phyloP scores from a whole-genome alignment of 2,888 invertebrate genomes.

The Alviniconcha strummeri region DNA sequence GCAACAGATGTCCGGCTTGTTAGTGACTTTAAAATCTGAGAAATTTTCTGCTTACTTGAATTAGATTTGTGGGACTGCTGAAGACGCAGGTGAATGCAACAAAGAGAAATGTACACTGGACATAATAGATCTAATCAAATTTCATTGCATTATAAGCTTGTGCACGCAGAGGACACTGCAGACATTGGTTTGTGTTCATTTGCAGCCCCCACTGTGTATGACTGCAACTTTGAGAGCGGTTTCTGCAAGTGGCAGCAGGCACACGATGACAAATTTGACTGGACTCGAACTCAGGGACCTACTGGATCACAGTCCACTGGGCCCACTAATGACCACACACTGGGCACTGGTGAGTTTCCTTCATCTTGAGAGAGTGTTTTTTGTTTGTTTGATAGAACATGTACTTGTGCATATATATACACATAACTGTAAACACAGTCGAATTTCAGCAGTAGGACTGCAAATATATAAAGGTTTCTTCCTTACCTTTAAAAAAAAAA shows the following conservation, averaged over 20 bases:
- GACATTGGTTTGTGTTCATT: neutral
- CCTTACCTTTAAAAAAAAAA: no score
- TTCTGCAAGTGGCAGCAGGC: conserved; percentile 62
- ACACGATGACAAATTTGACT: conserved; percentile 52
- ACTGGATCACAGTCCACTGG: conserved; percentile 58
- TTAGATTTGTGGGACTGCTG: no score
- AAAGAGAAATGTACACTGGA: no score
- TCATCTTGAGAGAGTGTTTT: neutral
- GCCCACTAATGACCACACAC: conserved; percentile 65
- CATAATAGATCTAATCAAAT: no score
- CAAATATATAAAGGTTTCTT: no score
- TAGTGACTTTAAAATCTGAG: no score
- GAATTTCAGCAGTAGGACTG: no score
- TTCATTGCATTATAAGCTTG: no score
- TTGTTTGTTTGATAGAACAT: neutral
- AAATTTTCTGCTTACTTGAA: no score
- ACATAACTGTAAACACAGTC: neutral
- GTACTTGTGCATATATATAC: neutral
- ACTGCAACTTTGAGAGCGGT: conserved; percentile 65
- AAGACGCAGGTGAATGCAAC: no score
- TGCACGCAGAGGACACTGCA: no score
- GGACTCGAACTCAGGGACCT: conserved; percentile 65
- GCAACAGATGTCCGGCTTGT: no score
- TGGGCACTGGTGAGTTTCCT: conserved; percentile 32
- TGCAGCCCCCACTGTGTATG: conserved; percentile 52